These are phyloP conservation scores for Pangasianodon hypophthalmus DNA, from an alignment of 2,113 vertebrate genomes.

Conservation along the genomic window DNA sequence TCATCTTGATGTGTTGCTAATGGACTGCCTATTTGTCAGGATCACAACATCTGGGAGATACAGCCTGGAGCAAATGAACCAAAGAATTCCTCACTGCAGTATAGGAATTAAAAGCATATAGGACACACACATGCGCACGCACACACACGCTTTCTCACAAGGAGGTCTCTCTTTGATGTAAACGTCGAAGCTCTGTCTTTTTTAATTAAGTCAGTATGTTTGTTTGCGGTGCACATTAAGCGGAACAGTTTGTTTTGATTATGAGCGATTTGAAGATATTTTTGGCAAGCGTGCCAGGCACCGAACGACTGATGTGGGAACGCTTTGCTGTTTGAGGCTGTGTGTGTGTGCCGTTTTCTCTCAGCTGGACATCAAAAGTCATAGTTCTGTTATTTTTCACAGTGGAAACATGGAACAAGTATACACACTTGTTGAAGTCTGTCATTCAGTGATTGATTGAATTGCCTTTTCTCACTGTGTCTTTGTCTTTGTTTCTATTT, in stretches of 20 bases:
- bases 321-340: constrained; percentile 24
- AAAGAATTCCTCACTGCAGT: constrained; percentile 27
- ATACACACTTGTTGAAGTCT: constrained; percentile 35
- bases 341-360: constrained; percentile 20
- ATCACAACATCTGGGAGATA: constrained; percentile 53
- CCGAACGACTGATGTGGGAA: constrained; percentile 38
- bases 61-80: constrained; percentile 39
- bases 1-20: constrained; percentile 44
- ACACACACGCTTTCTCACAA: neutral
- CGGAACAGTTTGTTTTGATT: constrained; percentile 47
- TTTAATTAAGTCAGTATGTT: constrained; percentile 39
- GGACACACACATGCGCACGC: constrained; percentile 7
- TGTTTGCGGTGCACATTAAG: constrained; percentile 39
- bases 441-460: constrained; percentile 18
- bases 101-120: constrained; percentile 42
- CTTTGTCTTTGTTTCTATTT: neutral
- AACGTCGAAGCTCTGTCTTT: constrained; percentile 42
- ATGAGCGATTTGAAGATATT: constrained; percentile 18
- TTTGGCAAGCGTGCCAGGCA: constrained; percentile 30
- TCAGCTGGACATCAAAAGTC: constrained; percentile 34
- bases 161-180: constrained; percentile 48
- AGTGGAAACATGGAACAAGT: neutral
- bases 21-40: constrained; percentile 44
- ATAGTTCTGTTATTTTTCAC: constrained; percentile 26
- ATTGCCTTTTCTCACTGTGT: neutral